phyloP scores from a whole-genome alignment of 2,797 vertebrate species.

The Bradypodion pumilum region DNA sequence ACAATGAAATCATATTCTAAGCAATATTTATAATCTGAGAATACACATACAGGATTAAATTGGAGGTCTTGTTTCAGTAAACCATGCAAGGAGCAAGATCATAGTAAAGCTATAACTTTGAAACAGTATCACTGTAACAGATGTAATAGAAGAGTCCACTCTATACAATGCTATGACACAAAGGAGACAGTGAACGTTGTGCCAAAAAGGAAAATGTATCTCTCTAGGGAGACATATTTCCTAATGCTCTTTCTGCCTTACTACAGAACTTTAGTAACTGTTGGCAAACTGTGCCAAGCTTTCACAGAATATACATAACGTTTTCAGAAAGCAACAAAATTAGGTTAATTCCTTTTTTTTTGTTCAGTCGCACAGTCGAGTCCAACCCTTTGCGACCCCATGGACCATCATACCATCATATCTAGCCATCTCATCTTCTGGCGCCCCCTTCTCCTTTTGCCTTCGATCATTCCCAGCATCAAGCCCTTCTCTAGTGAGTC shows the following conservation, averaged over 20 bases:
- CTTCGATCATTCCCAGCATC: no score
- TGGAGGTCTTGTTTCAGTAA: conserved; percentile 57
- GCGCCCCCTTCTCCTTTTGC: no score
- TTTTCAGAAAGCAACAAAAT: neutral
- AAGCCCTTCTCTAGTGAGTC: no score
- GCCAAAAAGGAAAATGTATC: conserved; percentile 33
- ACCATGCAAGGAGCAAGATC: conserved; percentile 61
- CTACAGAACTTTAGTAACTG: conserved; percentile 22
- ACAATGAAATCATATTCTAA: conserved; percentile 69
- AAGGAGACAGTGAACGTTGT: neutral
- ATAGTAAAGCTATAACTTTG: conserved; percentile 44
- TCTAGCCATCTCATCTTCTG: no score
- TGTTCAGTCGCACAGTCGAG: no score
- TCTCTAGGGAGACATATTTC: conserved; percentile 24
- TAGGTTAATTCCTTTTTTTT: no score
- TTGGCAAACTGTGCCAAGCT: neutral
- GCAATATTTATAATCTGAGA: conserved; percentile 54
- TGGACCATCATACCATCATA: no score
- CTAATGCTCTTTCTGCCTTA: neutral
- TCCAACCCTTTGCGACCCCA: no score
- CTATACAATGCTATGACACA: conserved; percentile 51
- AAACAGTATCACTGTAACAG: conserved; percentile 41
- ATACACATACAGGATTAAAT: conserved; percentile 61
- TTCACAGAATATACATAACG: neutral
- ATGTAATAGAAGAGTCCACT: conserved; percentile 47